Conservation (phyloP, 1,140 invertebrate species). For the Bombus waltoni region DNA sequence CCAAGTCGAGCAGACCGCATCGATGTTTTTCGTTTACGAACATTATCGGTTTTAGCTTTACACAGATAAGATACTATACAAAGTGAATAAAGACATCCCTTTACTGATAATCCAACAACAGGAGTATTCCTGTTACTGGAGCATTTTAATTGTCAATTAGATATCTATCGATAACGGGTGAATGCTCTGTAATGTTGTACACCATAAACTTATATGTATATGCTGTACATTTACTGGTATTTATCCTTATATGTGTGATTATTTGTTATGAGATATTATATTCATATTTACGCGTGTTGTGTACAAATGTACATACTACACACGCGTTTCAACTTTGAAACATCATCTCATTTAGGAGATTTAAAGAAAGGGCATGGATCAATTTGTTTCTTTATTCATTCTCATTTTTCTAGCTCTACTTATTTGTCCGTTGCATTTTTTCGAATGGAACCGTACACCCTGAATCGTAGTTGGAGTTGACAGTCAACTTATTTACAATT, state of each 20-base stretch:
- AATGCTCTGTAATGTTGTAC: not conserved
- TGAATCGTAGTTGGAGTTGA: too few relatives aligned
- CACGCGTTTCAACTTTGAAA: not conserved
- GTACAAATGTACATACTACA: not conserved
- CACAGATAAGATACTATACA: constrained; percentile 67
- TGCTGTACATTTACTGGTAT: not conserved
- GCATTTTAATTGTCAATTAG: not conserved
- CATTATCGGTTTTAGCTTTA: constrained; percentile 62
- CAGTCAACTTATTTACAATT: not conserved
- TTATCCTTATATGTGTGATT: not conserved
- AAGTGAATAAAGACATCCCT: constrained; percentile 51
- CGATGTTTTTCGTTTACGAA: constrained; percentile 66
- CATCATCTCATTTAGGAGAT: too few relatives aligned
- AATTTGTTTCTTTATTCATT: not conserved
- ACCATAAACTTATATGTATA: not conserved
- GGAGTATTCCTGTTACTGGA: constrained; percentile 48
- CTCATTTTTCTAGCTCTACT: not conserved
- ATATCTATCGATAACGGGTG: not conserved
- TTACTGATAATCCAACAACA: constrained; percentile 46
- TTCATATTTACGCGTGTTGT: too few relatives aligned
- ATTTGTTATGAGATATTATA: not conserved
- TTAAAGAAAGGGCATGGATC: not conserved
- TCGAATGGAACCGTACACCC: not conserved
- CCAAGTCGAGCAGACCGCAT: constrained; percentile 41
- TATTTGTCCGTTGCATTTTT: not conserved